A percentile compares a stretch with the other conserved stretches of the same genome.
Evolutionary conservation across 2,888 invertebrate genomes (phyloP).

Genomic region (Mythimna ferrago): DNA sequence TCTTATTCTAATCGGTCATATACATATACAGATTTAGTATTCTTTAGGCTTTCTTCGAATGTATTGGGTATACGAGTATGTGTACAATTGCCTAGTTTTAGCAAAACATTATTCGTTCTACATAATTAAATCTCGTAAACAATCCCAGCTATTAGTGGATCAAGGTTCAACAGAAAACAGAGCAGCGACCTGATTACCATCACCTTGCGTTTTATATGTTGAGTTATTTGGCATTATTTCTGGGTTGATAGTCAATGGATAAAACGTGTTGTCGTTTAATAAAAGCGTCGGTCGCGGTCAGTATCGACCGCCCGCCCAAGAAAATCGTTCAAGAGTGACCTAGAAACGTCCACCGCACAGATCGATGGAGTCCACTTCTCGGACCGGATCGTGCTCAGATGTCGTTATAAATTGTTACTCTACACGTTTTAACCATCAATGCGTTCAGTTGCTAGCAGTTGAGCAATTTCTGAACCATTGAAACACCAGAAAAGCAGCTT

Average conservation of each 20-base stretch:
- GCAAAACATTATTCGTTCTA: constrained; percentile 5
- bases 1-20: constrained; percentile 30
- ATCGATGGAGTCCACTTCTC: constrained; percentile 71
- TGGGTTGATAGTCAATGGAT: constrained; percentile 63
- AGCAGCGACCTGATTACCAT: constrained; percentile 66
- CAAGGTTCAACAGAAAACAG: constrained; percentile 68
- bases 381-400: constrained; percentile 66
- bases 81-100: no score
- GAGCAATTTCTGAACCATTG: constrained; percentile 65
- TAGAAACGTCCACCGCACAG: constrained; percentile 80
- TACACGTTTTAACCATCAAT: constrained; percentile 65
- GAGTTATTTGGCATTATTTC: constrained; percentile 67
- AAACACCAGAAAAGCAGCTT: constrained; percentile 58
- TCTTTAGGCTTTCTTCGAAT: constrained; percentile 6
- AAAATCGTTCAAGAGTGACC: constrained; percentile 76
- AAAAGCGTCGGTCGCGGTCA: constrained; percentile 39
- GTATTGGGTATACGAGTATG: no score
- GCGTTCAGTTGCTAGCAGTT: constrained; percentile 62
- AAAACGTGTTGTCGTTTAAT: constrained; percentile 60
- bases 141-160: constrained; percentile 63
- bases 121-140: constrained; percentile 54
- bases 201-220: constrained; percentile 69
- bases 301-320: constrained; percentile 65
- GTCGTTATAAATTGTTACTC: constrained; percentile 66
- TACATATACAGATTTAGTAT: constrained; percentile 10